These are phyloP conservation scores for Montifringilla adamsi DNA, from an alignment of 2,113 vertebrate species.

Conservation along the genomic window DNA sequence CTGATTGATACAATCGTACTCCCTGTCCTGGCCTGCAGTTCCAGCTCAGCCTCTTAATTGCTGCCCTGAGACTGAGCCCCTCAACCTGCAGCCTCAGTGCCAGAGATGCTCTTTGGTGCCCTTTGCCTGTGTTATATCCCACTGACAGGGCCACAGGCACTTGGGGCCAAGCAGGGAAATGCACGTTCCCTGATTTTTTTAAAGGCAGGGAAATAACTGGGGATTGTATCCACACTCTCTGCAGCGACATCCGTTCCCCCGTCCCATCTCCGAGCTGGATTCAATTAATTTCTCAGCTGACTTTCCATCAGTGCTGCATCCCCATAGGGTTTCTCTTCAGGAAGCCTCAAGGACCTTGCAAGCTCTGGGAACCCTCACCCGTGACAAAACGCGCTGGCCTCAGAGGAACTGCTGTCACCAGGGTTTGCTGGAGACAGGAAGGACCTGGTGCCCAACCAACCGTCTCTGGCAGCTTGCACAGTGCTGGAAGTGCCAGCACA, in stretches of 20 bases:
- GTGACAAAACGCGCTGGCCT: fast-evolving
- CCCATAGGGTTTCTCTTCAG: neutral
- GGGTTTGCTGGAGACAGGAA: neutral
- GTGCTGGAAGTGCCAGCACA: neutral
- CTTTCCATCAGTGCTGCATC: neutral
- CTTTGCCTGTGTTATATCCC: neutral
- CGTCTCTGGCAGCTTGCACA: fast-evolving
- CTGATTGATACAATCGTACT: neutral
- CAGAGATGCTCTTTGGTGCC: neutral
- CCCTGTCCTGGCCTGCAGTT: neutral
- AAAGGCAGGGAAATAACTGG: neutral
- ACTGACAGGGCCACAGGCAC: neutral
- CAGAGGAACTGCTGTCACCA: neutral
- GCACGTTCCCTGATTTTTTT: neutral
- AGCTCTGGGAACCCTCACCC: neutral
- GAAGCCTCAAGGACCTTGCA: neutral
- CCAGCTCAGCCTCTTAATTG: neutral
- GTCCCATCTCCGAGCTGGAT: neutral
- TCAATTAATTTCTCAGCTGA: neutral
- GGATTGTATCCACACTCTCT: neutral
- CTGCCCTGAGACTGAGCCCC: neutral
- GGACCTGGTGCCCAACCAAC: neutral
- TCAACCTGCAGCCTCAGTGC: fast-evolving
- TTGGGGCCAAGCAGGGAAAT: neutral
- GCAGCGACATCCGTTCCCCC: neutral